Percentiles rank a stretch among this genome's conserved stretches.
phyloP scores from a whole-genome alignment of 2,113 vertebrate species.

The Oncorhynchus nerka region DNA sequence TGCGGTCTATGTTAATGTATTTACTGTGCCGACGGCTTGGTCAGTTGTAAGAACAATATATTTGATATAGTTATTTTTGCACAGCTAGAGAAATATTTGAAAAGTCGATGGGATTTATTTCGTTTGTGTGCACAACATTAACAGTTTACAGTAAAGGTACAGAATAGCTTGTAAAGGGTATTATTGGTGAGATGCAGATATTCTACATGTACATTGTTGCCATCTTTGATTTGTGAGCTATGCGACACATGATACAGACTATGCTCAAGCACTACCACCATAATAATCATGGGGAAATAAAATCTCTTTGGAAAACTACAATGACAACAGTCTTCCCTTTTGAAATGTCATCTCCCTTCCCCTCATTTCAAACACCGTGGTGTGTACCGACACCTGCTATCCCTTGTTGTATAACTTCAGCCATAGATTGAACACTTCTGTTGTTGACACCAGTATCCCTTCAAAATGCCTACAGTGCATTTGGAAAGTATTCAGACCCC shows the following conservation, averaged over 20 bases:
- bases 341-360: not conserved
- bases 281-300: conserved; percentile 61
- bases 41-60: conserved; percentile 74
- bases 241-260: conserved; percentile 10
- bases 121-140: conserved; percentile 15
- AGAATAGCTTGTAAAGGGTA: conserved; percentile 12
- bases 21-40: conserved; percentile 72
- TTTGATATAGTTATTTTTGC: conserved; percentile 89
- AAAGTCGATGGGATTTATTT: conserved; percentile 61
- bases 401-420: too few species aligned
- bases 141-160: conserved; percentile 35
- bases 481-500: too few species aligned
- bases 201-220: conserved; percentile 63
- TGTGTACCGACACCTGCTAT: not conserved
- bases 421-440: too few species aligned
- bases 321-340: too few species aligned
- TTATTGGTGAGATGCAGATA: conserved; percentile 14
- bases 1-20: conserved; percentile 73
- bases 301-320: conserved; percentile 50
- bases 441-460: too few species aligned
- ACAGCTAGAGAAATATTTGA: conserved; percentile 72
- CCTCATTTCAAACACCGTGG: conserved; percentile 13
- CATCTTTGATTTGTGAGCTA: conserved; percentile 25
- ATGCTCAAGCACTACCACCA: conserved; percentile 40
- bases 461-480: too few species aligned